A percentile compares a stretch with the other conserved stretches of the same genome.
Evolutionary conservation across 2,113 vertebrate genomes (phyloP).

Genomic region (Aegotheles bennettii): DNA sequence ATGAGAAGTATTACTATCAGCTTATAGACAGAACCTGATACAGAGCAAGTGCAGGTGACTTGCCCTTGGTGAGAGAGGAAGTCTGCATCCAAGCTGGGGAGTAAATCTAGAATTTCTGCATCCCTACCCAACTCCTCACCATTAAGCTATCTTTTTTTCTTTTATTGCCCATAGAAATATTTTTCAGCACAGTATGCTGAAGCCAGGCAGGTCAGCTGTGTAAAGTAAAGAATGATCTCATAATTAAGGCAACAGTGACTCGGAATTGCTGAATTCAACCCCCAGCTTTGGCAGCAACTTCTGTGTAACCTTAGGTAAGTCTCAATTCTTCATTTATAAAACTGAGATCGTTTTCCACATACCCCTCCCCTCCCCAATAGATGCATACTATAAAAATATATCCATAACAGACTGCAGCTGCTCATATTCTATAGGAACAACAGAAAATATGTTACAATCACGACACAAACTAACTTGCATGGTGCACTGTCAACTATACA

Average conservation of each 20-base stretch:
- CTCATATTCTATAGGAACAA: neutral
- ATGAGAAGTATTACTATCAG: neutral
- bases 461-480: neutral
- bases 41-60: neutral
- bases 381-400: neutral
- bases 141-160: neutral
- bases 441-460: neutral
- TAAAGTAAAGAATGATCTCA: neutral
- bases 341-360: neutral
- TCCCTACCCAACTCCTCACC: neutral
- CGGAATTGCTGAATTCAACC: neutral
- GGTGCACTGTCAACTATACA: neutral
- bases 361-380: rapidly evolving
- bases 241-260: neutral
- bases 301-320: neutral
- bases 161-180: neutral
- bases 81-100: neutral
- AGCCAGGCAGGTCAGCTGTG: neutral
- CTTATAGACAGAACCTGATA: neutral
- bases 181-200: neutral
- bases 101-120: neutral
- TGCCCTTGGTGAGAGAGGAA: neutral
- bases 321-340: neutral
- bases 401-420: neutral
- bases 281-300: neutral